Evolutionary conservation across 1,140 invertebrate species (phyloP).

Genomic region (Meteorus sp.): DNA sequence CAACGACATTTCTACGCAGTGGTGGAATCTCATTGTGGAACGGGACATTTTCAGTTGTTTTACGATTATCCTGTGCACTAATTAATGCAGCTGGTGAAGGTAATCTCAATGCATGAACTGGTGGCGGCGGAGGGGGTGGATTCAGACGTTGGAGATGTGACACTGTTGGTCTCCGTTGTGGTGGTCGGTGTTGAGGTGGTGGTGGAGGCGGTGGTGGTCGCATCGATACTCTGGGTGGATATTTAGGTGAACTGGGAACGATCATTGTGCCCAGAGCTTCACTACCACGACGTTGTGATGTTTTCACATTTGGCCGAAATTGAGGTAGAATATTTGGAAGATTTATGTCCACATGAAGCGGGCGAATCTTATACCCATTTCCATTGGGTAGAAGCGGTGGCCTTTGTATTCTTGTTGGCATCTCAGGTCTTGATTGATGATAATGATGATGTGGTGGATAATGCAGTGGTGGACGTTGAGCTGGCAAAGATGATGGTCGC

Average conservation of each 20-base stretch:
- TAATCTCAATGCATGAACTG: conserved; percentile 20
- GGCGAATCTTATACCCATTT: conserved; percentile 52
- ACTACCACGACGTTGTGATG: conserved; percentile 59
- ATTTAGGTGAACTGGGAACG: conserved; percentile 43
- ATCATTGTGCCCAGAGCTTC: conserved; percentile 52
- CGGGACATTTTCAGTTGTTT: conserved; percentile 10
- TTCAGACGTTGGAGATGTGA: conserved; percentile 52
- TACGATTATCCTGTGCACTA: not conserved
- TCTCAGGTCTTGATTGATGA: conserved; percentile 19
- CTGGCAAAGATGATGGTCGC: conserved; percentile 40
- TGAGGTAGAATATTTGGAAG: conserved; percentile 73
- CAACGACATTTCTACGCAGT: not conserved
- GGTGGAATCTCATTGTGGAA: conserved; percentile 6
- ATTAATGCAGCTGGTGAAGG: conserved; percentile 24
- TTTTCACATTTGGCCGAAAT: conserved; percentile 69
- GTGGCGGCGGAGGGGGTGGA: conserved; percentile 48
- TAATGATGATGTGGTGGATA: conserved; percentile 39
- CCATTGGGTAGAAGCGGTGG: conserved; percentile 37
- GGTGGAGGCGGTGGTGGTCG: conserved; percentile 24
- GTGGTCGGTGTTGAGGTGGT: not conserved
- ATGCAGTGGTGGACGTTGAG: conserved; percentile 41
- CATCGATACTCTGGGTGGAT: conserved; percentile 6
- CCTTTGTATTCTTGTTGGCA: conserved; percentile 28
- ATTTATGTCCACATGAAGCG: conserved; percentile 48
- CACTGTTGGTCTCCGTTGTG: conserved; percentile 10